Conservation (phyloP, 37 sponge, comb jelly and placozoan genomes). For the Oscarella lobularis region DNA sequence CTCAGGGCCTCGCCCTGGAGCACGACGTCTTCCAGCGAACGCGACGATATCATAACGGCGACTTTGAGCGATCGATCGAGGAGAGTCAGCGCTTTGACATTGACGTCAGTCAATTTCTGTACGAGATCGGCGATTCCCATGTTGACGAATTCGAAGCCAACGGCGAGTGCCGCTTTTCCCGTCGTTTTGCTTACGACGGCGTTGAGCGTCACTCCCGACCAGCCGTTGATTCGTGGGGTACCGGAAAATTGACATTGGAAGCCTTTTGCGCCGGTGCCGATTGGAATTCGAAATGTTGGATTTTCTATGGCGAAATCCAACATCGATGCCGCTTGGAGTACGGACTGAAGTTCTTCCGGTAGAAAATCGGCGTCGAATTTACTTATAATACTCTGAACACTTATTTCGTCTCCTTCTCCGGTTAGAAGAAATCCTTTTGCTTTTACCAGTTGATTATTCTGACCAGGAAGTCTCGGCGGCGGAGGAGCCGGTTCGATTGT, state of each 20-base stretch:
- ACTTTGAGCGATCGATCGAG: not conserved
- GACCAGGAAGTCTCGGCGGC: too few species aligned
- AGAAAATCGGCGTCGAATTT: too few species aligned
- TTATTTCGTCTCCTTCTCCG: too few species aligned
- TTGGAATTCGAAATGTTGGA: not conserved
- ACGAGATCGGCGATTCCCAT: not conserved
- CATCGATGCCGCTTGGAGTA: too few species aligned
- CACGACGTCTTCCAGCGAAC: not conserved
- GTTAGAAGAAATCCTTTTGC: too few species aligned
- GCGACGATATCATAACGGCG: not conserved
- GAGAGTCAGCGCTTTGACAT: not conserved
- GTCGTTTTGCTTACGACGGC: not conserved
- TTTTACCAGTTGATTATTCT: too few species aligned
- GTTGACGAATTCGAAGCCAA: not conserved
- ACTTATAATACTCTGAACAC: too few species aligned
- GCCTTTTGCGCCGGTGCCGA: not conserved
- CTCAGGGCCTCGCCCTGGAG: not conserved
- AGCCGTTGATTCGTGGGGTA: not conserved
- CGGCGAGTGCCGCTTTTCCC: not conserved
- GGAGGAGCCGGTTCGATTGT: not conserved
- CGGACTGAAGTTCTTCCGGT: too few species aligned
- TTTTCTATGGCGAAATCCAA: not conserved
- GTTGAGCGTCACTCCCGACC: not conserved
- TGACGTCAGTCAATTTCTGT: not conserved
- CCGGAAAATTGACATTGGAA: not conserved